Conservation (phyloP, 1,140 invertebrate genomes). For the Alviniconcha marisindica region DNA sequence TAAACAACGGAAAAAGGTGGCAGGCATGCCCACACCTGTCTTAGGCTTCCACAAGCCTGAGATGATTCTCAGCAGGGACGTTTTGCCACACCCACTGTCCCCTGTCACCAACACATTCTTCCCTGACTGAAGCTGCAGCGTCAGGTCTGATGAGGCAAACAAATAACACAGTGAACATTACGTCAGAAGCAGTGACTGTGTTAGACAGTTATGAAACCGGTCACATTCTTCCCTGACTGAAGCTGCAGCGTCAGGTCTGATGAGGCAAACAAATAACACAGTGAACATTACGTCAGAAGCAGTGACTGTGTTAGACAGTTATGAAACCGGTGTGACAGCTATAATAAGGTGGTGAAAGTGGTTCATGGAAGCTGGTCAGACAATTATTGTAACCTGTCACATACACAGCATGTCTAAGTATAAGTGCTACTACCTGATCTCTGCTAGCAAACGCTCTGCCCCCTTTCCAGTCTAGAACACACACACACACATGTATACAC, state of each 20-base stretch:
- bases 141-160: constrained; percentile 76
- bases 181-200: too few relatives aligned
- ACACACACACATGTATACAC: too few relatives aligned
- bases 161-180: neutral
- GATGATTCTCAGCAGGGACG: constrained; percentile 80
- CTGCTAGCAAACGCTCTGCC: too few relatives aligned
- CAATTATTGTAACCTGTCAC: constrained; percentile 81
- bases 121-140: constrained; percentile 75
- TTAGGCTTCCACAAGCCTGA: constrained; percentile 79
- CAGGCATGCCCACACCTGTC: constrained; percentile 61
- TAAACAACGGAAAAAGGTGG: too few relatives aligned
- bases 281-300: neutral
- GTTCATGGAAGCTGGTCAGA: constrained; percentile 83
- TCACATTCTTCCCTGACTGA: constrained; percentile 73
- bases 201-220: constrained; percentile 54
- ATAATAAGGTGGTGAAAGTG: too few relatives aligned
- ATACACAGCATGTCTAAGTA: too few relatives aligned
- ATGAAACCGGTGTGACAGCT: too few relatives aligned
- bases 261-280: neutral
- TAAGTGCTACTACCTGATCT: too few relatives aligned
- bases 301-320: too few relatives aligned
- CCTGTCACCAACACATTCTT: constrained; percentile 79
- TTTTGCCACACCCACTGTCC: constrained; percentile 81
- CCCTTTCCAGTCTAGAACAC: too few relatives aligned
- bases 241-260: constrained; percentile 78